A percentile compares a stretch with the other conserved stretches of the same genome.
phyloP scores from a whole-genome alignment of 2,797 vertebrate genomes.

The Acanthis flammea region DNA sequence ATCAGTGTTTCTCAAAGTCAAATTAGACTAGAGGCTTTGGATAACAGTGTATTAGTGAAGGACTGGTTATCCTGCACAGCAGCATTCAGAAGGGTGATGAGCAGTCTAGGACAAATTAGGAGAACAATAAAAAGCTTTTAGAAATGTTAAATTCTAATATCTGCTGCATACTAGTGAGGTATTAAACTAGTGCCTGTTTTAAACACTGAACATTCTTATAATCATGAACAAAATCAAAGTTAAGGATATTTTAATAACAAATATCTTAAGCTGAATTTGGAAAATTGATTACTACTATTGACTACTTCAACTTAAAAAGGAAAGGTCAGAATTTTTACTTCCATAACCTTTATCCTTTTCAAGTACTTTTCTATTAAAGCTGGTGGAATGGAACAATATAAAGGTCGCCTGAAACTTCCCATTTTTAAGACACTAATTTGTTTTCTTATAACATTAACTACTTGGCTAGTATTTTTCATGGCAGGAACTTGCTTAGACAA shows the following conservation, averaged over 20 bases:
- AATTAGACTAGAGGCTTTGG: background rate
- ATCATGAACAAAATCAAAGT: background rate
- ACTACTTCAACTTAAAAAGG: conserved; percentile 53
- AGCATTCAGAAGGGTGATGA: conserved; percentile 15
- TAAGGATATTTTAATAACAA: background rate
- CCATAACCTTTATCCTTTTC: background rate
- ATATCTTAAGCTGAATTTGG: background rate
- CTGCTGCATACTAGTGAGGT: background rate
- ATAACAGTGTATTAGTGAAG: conserved; percentile 26
- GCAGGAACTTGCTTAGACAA: background rate
- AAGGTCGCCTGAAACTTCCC: background rate
- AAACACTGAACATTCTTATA: background rate
- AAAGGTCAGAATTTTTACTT: conserved; percentile 40
- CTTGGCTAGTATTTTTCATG: background rate
- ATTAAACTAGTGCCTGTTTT: background rate
- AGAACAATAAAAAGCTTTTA: conserved; percentile 29
- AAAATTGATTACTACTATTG: background rate
- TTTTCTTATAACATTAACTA: background rate
- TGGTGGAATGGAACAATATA: background rate
- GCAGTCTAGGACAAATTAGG: conserved; percentile 41
- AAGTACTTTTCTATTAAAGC: background rate
- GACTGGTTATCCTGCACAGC: conserved; percentile 37
- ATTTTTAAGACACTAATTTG: background rate
- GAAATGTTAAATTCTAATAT: conserved; percentile 20
- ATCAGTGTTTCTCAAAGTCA: background rate